Evolutionary conservation across 2,797 vertebrate genomes (phyloP), one percentile per base, ranked within the genome.

Genomic region (Lophotriccus pileatus): DNA sequence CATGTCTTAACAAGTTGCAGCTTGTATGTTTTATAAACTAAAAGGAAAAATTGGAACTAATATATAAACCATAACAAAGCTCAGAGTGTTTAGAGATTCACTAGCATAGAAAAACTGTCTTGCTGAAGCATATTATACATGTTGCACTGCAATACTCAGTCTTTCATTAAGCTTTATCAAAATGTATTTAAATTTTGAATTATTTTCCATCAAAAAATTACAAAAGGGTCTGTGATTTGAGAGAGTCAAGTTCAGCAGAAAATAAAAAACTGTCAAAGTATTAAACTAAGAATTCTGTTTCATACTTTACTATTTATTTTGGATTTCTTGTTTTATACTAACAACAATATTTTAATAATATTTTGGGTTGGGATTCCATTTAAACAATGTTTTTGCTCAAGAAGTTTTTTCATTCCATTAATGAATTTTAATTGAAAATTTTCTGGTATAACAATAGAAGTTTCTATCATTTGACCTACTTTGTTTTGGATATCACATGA

Each of bases 1-100:
- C 92, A 94, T 94, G 90, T 94, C 94, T 92, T 97, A 97, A 97
- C 95, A 97, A 96, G 95, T 93, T 95, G 88, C 96, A 96, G 95
- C 92, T 95, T 97, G 91, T 94, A 92, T 90, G 77, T 96, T 97
- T 95, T 96, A 95, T 92, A 93, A 96, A 95, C 93, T 75, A 79
- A 94, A 94, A 91, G 86, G 92, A 96, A 97, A 95, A 94, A 93
- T 93, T 95, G 37, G 78, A 96, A 63, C 80, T 90, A 86, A 55
- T 76, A 76, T 72, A 88, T 87, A 96, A 96, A 91, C 59, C 66
- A 88, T 92, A 93, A 92, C 86, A 96, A 95, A 92, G 87, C 63
- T 76, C 46, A 12, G 53, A 91, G 53, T 92, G 70, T 93, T 94
- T 90, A 77, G 78, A 86, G 74, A 64, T 70, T 74, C 60, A 82